phyloP scores from a whole-genome alignment of 2,797 vertebrate genomes.

The Pseudopleuronectes americanus region DNA sequence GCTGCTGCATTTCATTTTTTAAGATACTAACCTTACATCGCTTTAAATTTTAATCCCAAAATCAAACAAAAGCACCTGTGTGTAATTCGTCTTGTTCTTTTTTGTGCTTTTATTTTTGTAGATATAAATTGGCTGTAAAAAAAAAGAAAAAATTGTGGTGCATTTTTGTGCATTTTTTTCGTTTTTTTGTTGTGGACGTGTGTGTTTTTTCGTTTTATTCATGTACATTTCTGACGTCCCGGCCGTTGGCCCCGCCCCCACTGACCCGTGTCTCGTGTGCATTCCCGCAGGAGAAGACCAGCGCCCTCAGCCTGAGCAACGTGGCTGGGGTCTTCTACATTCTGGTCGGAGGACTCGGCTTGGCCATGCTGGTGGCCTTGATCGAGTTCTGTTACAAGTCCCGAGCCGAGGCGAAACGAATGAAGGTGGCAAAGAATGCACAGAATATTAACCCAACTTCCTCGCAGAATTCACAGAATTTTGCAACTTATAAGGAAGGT shows the following conservation, averaged over 20 bases:
- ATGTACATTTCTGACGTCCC: constrained; percentile 28
- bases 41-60: constrained; percentile 72
- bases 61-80: constrained; percentile 62
- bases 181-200: no score
- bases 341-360: constrained; percentile 99
- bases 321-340: constrained; percentile 99
- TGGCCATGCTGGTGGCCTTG: constrained; percentile 99
- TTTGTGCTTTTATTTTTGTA: constrained; percentile 60
- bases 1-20: constrained; percentile 76
- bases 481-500: constrained; percentile 99
- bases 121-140: constrained; percentile 62
- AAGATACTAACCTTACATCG: constrained; percentile 77
- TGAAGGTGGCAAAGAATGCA: constrained; percentile 99
- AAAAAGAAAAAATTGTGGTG: constrained; percentile 59
- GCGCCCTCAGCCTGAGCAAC: constrained; percentile 99
- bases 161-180: constrained; percentile 52
- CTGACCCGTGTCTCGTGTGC: constrained; percentile 88
- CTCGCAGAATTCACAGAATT: constrained; percentile 99
- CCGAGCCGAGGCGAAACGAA: constrained; percentile 98
- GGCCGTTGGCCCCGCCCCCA: not conserved
- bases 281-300: constrained; percentile 97
- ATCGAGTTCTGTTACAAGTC: constrained; percentile 99
- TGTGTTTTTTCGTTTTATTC: constrained; percentile 42
- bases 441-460: constrained; percentile 99
- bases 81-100: constrained; percentile 72